Evolutionary conservation across 1,140 invertebrate genomes (phyloP), one percentile per base, ranked within the genome.

Genomic region (Solenopsis fugax): DNA sequence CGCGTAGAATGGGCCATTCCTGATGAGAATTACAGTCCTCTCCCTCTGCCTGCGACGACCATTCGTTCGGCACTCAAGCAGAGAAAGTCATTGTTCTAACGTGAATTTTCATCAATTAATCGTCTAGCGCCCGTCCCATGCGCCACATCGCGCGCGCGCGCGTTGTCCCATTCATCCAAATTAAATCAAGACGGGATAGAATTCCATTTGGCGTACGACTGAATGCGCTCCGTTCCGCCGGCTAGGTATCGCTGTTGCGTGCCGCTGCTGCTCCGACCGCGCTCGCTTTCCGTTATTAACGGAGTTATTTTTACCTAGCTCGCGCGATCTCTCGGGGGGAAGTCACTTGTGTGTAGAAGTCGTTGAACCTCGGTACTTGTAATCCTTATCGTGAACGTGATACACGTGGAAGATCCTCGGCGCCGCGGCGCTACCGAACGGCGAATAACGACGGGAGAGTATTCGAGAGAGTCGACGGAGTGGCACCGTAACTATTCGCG

Each of bases 41-140:
- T 50, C 18, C 21, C 37, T 21, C 62, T 60, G 73, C 85, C 89
- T 81, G 86, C 62, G 9, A 88, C 41, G 75, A 65, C 86, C 86
- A 85, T 90, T 90, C 86, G 71, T 60, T 60, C 50, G 34, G 45
- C 71, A 34, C 48, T 54, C 50, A 16, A 41, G 24, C 29, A 78
- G 85, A 48, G 85, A 71, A 80, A 89, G 75, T 73, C 88, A 90
- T 90, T 89, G 85, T 90, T 85, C 89, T 50, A 81, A 88, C 86
- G 89, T 54, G 88, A 88, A 90, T 90, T 90, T 88, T 90, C 81
- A 81, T 90, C 89, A 86, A 90, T 90, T 90, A 90, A 90, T 88
- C 80, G 86, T 85, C 69, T 4, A 1, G 76, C 76, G 21, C 45
- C 71, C 48, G 16, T 24, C 50, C 71, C 50, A 10, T 24, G 10